phyloP scores from a whole-genome alignment of 1,140 invertebrate genomes.

The Apolygus lucorum region DNA sequence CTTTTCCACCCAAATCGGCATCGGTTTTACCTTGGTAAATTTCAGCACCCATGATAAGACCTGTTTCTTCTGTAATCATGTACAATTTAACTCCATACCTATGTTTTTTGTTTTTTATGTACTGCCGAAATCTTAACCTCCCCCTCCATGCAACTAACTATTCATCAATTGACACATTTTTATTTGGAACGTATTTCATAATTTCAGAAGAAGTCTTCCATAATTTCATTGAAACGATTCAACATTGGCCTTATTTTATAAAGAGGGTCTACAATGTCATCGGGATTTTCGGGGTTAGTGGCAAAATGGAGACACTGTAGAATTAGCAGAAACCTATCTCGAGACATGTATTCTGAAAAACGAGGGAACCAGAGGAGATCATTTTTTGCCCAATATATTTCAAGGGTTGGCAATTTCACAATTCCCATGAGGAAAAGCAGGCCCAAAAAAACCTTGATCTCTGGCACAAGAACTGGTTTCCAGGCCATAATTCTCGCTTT shows the following conservation, averaged over 20 bases:
- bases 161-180: constrained; percentile 39
- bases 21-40: constrained; percentile 33
- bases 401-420: too few species aligned
- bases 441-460: too few species aligned
- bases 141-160: constrained; percentile 39
- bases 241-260: constrained; percentile 19
- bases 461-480: too few species aligned
- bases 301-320: constrained; percentile 2
- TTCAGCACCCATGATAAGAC: constrained; percentile 34
- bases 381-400: too few species aligned
- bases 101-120: constrained; percentile 39
- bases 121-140: constrained; percentile 39
- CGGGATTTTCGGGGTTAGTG: neutral
- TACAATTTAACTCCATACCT: constrained; percentile 40
- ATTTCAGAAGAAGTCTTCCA: constrained; percentile 4
- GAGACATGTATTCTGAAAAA: neutral
- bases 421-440: too few species aligned
- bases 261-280: neutral
- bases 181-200: constrained; percentile 26
- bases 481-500: too few species aligned
- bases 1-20: constrained; percentile 13
- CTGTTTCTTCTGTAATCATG: constrained; percentile 34
- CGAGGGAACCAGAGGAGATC: constrained; percentile 8
- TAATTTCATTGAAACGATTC: too few species aligned
- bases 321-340: constrained; percentile 5